These are phyloP conservation scores for Drosophila antonietae DNA, from an alignment of 2,888 invertebrate genomes.

Conservation along the genomic window DNA sequence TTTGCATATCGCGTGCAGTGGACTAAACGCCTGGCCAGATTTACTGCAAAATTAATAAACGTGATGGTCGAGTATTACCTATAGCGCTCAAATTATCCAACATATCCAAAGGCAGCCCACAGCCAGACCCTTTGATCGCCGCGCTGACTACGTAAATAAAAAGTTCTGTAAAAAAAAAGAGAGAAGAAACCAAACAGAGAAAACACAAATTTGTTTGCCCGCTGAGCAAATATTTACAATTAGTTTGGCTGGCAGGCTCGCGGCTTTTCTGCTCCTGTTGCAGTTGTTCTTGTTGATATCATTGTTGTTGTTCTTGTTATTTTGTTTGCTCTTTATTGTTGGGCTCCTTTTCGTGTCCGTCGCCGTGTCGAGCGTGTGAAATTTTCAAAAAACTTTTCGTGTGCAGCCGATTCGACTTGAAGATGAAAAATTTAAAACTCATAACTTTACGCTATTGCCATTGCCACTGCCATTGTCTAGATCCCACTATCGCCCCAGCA, in stretches of 20 bases:
- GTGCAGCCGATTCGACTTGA: conserved; percentile 16
- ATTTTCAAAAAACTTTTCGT: conserved; percentile 23
- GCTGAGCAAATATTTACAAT: conserved; percentile 64
- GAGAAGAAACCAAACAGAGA: conserved; percentile 15
- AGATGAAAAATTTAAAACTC: conserved; percentile 30
- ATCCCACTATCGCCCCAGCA: neutral
- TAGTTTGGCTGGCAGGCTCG: conserved; percentile 53
- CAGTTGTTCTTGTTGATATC: conserved; percentile 26
- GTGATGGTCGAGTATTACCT: conserved; percentile 53
- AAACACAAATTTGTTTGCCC: conserved; percentile 50
- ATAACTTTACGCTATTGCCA: conserved; percentile 2
- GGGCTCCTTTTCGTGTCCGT: conserved; percentile 18
- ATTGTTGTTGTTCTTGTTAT: conserved; percentile 11
- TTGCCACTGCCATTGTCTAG: conserved; percentile 15
- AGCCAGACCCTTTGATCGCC: neutral
- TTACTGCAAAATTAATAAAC: conserved; percentile 55
- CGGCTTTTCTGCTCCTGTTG: conserved; percentile 33
- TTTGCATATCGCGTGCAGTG: conserved; percentile 52
- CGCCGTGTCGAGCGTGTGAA: conserved; percentile 20
- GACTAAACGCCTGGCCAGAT: conserved; percentile 45
- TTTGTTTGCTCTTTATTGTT: conserved; percentile 17
- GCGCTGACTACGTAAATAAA: conserved; percentile 16
- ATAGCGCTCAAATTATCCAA: conserved; percentile 41
- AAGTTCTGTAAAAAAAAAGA: conserved; percentile 3
- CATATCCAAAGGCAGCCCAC: conserved; percentile 10